A percentile compares a stretch with the other conserved stretches of the same genome.
These are phyloP conservation scores for Thalassoma bifasciatum DNA, from an alignment of 2,113 vertebrate genomes.

Conservation along the genomic window DNA sequence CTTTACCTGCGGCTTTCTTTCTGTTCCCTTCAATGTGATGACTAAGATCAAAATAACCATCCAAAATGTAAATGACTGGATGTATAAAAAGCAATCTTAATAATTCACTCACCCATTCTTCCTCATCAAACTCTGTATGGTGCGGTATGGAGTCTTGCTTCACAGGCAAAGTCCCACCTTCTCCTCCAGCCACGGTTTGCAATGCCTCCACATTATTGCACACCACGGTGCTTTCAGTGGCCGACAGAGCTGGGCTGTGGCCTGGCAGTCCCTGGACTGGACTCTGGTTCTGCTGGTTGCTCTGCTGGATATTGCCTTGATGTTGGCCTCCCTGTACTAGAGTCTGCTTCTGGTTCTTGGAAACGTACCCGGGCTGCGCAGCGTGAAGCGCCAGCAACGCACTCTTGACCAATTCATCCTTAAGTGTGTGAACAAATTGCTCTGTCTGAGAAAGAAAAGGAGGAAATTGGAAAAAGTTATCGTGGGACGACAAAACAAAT, in stretches of 20 bases:
- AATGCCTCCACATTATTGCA: conserved; percentile 77
- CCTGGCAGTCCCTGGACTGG: conserved; percentile 64
- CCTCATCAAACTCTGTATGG: conserved; percentile 95
- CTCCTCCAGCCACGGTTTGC: conserved; percentile 66
- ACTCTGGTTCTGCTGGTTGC: conserved; percentile 57
- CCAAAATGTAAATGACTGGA: background rate
- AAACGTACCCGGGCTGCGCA: conserved; percentile 89
- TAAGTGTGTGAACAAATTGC: conserved; percentile 94
- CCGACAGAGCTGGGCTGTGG: conserved; percentile 53
- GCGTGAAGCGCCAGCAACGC: conserved; percentile 93
- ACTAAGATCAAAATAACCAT: background rate
- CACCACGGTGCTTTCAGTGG: conserved; percentile 51
- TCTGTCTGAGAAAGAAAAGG: conserved; percentile 85
- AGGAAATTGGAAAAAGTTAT: conserved; percentile 21
- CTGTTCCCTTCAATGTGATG: background rate
- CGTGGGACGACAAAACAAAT: conserved; percentile 36
- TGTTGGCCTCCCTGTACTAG: conserved; percentile 37
- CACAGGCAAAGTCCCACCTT: conserved; percentile 58
- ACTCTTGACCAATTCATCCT: conserved; percentile 95
- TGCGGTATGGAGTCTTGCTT: conserved; percentile 92
- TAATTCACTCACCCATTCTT: conserved; percentile 91
- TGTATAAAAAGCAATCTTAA: background rate
- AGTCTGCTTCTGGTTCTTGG: conserved; percentile 78
- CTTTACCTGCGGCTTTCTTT: background rate
- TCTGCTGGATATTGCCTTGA: conserved; percentile 44